phyloP scores from a whole-genome alignment of 2,797 vertebrate species.

The Arnoldichthys spilopterus region DNA sequence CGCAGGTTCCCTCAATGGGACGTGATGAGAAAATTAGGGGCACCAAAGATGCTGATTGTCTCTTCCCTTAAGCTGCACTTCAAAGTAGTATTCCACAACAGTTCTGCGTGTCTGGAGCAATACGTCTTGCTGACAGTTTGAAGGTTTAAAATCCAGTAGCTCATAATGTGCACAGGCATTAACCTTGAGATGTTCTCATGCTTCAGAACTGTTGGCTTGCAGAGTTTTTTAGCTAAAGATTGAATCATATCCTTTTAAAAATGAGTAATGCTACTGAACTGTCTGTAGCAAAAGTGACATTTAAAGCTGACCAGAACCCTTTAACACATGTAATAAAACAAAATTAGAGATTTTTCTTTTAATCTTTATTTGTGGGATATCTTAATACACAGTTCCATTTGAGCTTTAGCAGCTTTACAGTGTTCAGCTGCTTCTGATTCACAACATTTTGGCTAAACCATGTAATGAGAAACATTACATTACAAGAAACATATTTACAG shows the following conservation, averaged over 20 bases:
- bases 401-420: not conserved
- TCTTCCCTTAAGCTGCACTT: conserved; percentile 25
- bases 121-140: conserved; percentile 27
- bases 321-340: not conserved
- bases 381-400: no score
- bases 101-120: conserved; percentile 19
- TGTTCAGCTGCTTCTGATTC: not conserved
- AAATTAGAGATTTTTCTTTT: not conserved
- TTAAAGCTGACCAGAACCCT: not conserved
- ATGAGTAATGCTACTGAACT: not conserved
- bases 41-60: conserved; percentile 20
- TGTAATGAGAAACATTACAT: no score
- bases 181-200: conserved; percentile 24
- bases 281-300: not conserved
- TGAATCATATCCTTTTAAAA: not conserved
- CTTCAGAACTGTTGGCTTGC: not conserved
- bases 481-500: no score
- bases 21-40: conserved; percentile 35
- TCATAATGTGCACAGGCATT: conserved; percentile 3
- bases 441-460: not conserved
- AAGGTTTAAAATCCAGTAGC: conserved; percentile 10
- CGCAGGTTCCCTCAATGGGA: conserved; percentile 21
- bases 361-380: no score
- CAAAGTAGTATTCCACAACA: conserved; percentile 5
- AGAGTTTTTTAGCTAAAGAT: not conserved